phyloP scores from a whole-genome alignment of 2,888 invertebrate species.

The Synergus japonicus region DNA sequence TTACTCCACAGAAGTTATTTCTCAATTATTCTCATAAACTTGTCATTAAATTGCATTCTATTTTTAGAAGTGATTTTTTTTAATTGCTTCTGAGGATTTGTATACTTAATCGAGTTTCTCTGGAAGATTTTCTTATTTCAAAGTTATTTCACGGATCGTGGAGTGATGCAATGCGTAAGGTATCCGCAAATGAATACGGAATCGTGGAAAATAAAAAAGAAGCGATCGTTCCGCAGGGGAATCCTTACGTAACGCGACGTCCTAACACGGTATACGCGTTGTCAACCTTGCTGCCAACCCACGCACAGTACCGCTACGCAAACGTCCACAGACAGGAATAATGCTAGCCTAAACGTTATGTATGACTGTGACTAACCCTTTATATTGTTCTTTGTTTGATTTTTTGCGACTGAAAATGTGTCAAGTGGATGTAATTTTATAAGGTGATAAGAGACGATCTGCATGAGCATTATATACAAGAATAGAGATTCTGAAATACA shows the following conservation, averaged over 20 bases:
- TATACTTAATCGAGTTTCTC: not conserved
- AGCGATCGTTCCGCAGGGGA: conserved; percentile 43
- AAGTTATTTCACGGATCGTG: not conserved
- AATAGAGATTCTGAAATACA: not conserved
- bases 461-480: not conserved
- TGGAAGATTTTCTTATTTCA: not conserved
- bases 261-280: conserved; percentile 59
- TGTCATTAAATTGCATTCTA: not conserved
- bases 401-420: conserved; percentile 14
- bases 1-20: not conserved
- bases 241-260: conserved; percentile 60
- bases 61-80: not conserved
- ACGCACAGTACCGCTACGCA: conserved; percentile 71
- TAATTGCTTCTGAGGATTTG: not conserved
- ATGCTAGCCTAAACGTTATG: conserved; percentile 5
- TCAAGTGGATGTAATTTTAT: not conserved
- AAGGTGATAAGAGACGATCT: not conserved
- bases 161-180: conserved; percentile 2
- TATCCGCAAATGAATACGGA: conserved; percentile 22
- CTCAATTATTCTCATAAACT: not conserved
- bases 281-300: conserved; percentile 71
- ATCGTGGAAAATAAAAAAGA: conserved; percentile 5
- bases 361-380: conserved; percentile 3
- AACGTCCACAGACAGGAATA: conserved; percentile 52
- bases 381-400: conserved; percentile 9